Conservation (phyloP, 2,888 invertebrate species). For the Lasioglossum oenotherae region DNA sequence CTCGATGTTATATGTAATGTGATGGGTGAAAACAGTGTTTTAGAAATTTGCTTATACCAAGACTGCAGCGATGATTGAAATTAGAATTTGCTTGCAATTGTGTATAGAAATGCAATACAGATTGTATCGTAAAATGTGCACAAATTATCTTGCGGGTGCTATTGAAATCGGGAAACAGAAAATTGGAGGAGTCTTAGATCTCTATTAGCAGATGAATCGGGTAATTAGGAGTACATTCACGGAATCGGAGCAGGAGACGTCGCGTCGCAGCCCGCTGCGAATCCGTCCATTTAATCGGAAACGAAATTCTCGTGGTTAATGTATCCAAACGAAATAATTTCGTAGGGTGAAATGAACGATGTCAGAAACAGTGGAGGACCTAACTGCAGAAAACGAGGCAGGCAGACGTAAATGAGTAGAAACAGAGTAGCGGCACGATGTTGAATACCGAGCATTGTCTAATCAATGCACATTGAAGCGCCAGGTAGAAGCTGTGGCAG, state of each 20-base stretch:
- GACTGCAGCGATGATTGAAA: not conserved
- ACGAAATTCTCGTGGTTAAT: constrained; percentile 8
- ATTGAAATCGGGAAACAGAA: not conserved
- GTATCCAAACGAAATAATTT: constrained; percentile 38
- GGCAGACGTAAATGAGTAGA: constrained; percentile 55
- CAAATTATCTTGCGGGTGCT: not conserved
- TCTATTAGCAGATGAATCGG: not conserved
- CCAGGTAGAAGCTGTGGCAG: constrained; percentile 60
- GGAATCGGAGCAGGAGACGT: not conserved
- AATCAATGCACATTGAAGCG: constrained; percentile 81
- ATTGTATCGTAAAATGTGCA: not conserved
- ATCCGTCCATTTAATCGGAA: not conserved
- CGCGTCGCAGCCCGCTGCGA: not conserved
- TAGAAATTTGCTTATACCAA: not conserved
- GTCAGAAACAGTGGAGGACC: not conserved
- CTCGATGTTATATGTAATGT: not conserved
- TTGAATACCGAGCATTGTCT: constrained; percentile 77
- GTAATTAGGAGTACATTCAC: not conserved
- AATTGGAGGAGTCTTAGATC: not conserved
- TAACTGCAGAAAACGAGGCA: constrained; percentile 14
- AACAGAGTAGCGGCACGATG: constrained; percentile 59
- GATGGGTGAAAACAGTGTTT: not conserved
- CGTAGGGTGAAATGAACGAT: not conserved
- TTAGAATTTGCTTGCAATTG: not conserved
- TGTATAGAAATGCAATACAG: not conserved